Evolutionary conservation across 2,797 vertebrate species (phyloP).

Genomic region (Caiman crocodilus): DNA sequence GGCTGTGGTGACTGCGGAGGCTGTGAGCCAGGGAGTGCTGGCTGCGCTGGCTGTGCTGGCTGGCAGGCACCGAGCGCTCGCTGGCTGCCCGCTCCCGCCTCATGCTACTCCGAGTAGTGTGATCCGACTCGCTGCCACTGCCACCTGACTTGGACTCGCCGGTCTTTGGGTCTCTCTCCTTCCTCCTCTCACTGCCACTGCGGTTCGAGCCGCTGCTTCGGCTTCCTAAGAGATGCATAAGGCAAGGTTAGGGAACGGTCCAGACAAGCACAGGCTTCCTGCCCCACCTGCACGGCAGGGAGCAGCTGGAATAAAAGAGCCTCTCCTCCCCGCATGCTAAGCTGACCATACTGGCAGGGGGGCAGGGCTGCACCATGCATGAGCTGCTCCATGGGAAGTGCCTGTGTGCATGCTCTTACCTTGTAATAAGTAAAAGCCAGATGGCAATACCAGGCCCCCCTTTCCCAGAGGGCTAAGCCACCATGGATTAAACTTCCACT

Average conservation of each 20-base stretch:
- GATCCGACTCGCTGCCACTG: conserved; percentile 90
- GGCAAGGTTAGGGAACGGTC: neutral
- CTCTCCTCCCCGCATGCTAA: neutral
- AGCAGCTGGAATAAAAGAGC: neutral
- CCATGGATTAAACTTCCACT: no score
- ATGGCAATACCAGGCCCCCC: no score
- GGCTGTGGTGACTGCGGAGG: conserved; percentile 91
- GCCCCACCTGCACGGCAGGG: neutral
- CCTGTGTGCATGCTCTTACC: neutral
- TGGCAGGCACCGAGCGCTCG: conserved; percentile 85
- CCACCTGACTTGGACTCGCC: conserved; percentile 89
- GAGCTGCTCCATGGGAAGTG: neutral
- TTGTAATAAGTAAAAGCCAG: neutral
- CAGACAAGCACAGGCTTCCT: neutral
- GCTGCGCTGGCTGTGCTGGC: conserved; percentile 90
- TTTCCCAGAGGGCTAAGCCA: no score
- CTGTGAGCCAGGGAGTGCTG: conserved; percentile 87
- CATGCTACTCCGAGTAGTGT: conserved; percentile 86
- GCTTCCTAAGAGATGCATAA: conserved; percentile 83
- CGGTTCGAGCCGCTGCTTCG: conserved; percentile 91
- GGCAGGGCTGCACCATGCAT: neutral
- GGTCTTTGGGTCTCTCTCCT: conserved; percentile 79
- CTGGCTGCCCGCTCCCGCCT: conserved; percentile 86
- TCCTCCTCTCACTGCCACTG: conserved; percentile 87
- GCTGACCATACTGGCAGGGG: rapidly evolving